A percentile compares a stretch with the other conserved stretches of the same genome.
Evolutionary conservation across 2,113 vertebrate genomes (phyloP).

Genomic region (Mesoclemmys tuberculata): DNA sequence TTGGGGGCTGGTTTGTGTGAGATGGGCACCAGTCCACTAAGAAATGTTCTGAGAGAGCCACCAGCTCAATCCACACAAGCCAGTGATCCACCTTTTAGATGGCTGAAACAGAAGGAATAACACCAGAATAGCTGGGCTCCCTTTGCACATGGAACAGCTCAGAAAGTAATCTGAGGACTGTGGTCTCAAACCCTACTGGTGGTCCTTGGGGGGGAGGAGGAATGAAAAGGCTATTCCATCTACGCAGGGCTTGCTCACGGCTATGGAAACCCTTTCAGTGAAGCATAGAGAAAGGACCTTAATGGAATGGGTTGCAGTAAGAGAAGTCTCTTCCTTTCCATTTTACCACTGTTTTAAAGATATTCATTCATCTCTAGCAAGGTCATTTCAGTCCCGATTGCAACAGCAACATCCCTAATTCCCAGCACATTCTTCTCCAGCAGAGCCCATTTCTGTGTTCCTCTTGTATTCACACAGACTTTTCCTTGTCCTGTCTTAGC

Average conservation of each 20-base stretch:
- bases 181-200: background rate
- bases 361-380: accelerated
- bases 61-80: background rate
- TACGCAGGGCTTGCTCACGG: background rate
- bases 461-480: accelerated
- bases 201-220: accelerated
- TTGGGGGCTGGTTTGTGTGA: background rate
- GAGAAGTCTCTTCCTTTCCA: background rate
- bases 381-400: accelerated
- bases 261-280: background rate
- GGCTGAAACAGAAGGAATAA: background rate
- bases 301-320: background rate
- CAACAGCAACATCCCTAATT: background rate
- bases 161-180: background rate
- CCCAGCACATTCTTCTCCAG: background rate
- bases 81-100: background rate
- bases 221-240: background rate
- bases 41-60: background rate
- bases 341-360: background rate
- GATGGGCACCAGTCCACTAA: background rate
- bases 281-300: background rate
- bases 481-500: background rate
- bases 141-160: background rate
- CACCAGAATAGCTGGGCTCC: background rate
- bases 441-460: background rate